Evolutionary conservation across 1,140 invertebrate genomes (phyloP), one percentile per base, ranked within the genome.

Genomic region (Drosophila paulistorum): DNA sequence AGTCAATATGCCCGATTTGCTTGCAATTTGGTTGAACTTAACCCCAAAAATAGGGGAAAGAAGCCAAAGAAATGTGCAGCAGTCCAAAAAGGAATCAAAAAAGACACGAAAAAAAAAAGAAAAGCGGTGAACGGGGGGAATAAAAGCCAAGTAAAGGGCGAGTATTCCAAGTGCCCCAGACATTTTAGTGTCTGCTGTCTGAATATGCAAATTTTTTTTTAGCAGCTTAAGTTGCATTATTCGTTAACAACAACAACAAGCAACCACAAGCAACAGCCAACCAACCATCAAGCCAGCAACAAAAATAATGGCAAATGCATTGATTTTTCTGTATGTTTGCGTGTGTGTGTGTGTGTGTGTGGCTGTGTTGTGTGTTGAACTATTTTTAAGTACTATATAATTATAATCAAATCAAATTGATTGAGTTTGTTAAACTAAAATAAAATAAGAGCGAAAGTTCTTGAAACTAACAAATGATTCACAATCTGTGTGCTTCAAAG

Each of bases 121-220:
- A 17, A 17, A 17, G 17, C 17, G 17, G n/a, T n/a, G 20, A 1
- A 20, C 20, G 76, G 68, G 59, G 26, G 68, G 39, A 14, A 51
- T 33, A 39, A 10, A 68, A 58, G 57, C 42, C 58, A 60, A 35
- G 41, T 62, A 62, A 60, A 71, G 48, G 45, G n/a, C 33, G 13
- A 63, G 13, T 23, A 58, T 51, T 17, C 57, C 33, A 37, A 35
- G 33, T 33, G 35, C 26, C 35, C 26, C 42, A 65, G 65, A 54
- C 74, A 65, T 55, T 58, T 23, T 30, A 14, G 7, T 23, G 73
- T 74, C 71, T 66, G 41, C 37, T 54, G 74, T 76, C 74, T 77
- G 74, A 74, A 77, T 77, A 77, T 77, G 79, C 66, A 81, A 84
- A 84, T 86, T 70, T 65, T 30, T 30, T 30, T 30, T 70, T n/a